phyloP scores from a whole-genome alignment of 1,140 invertebrate genomes.

The Argopecten irradians region DNA sequence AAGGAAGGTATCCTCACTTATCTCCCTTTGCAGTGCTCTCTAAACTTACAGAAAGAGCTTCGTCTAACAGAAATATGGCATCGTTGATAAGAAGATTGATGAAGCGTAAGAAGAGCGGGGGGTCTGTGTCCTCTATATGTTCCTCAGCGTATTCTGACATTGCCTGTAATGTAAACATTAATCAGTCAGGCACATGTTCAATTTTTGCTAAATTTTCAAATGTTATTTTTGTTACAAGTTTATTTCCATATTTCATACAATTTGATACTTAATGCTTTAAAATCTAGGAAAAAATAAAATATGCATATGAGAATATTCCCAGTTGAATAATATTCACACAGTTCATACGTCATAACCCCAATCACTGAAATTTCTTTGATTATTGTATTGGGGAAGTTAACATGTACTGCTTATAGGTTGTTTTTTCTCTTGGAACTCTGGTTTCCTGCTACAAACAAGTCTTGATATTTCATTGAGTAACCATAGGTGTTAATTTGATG shows the following conservation, averaged over 20 bases:
- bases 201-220: background rate
- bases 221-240: background rate
- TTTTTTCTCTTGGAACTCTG: no score
- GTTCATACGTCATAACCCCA: no score
- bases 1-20: background rate
- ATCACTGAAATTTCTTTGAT: no score
- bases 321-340: no score
- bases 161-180: slow-evolving; percentile 77
- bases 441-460: no score
- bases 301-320: no score
- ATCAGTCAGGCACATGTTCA: background rate
- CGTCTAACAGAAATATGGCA: slow-evolving; percentile 94
- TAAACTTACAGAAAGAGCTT: slow-evolving; percentile 82
- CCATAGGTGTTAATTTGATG: no score
- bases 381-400: no score
- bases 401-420: no score
- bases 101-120: slow-evolving; percentile 94
- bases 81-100: slow-evolving; percentile 97
- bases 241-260: background rate
- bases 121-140: slow-evolving; percentile 92
- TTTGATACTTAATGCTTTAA: no score
- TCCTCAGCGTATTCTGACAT: slow-evolving; percentile 88
- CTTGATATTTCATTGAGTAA: no score
- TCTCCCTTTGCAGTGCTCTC: background rate
- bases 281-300: no score